phyloP scores from a whole-genome alignment of 2,888 invertebrate genomes.

The Sylvicola cinctus region DNA sequence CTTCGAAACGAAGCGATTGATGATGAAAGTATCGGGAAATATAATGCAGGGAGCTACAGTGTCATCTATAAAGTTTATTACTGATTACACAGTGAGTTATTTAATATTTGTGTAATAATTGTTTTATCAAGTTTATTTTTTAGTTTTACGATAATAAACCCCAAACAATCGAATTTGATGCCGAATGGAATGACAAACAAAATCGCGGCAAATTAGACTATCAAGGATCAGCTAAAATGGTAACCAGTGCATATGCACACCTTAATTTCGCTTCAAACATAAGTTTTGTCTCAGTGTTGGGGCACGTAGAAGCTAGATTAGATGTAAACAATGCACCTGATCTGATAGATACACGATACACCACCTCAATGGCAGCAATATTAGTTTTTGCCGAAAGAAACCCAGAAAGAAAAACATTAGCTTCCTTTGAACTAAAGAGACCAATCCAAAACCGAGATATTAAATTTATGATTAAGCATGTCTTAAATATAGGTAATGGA shows the following conservation, averaged over 20 bases:
- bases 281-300: slow-evolving; percentile 44
- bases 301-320: slow-evolving; percentile 47
- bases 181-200: slow-evolving; percentile 27
- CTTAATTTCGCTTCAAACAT: slow-evolving; percentile 42
- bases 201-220: slow-evolving; percentile 20
- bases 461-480: slow-evolving; percentile 31
- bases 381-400: too few relatives aligned
- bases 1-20: slow-evolving; percentile 58
- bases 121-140: neutral
- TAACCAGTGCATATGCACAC: slow-evolving; percentile 55
- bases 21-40: slow-evolving; percentile 52
- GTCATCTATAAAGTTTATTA: slow-evolving; percentile 19
- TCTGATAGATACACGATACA: slow-evolving; percentile 32
- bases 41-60: slow-evolving; percentile 28
- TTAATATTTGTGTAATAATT: slow-evolving; percentile 18
- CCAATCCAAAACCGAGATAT: slow-evolving; percentile 46
- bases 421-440: slow-evolving; percentile 37
- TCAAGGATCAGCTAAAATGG: slow-evolving; percentile 42
- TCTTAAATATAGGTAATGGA: slow-evolving; percentile 26
- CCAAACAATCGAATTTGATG: slow-evolving; percentile 27
- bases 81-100: slow-evolving; percentile 32
- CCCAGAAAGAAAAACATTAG: slow-evolving; percentile 37
- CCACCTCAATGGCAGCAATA: slow-evolving; percentile 35
- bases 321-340: slow-evolving; percentile 47
- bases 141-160: slow-evolving; percentile 21